phyloP scores from a whole-genome alignment of 2,797 vertebrate species.

The Clarias pachynema region DNA sequence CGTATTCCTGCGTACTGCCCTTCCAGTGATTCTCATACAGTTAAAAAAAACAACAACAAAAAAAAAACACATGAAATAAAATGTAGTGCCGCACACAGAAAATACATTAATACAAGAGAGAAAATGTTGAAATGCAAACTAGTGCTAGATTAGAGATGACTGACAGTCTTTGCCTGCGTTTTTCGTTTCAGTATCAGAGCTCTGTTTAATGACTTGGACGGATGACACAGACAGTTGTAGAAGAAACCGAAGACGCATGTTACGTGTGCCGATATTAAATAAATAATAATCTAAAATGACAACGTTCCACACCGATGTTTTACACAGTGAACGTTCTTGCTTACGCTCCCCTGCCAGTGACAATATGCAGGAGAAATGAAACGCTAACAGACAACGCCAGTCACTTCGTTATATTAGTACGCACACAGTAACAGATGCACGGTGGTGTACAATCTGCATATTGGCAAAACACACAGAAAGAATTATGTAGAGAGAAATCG shows the following conservation, averaged over 20 bases:
- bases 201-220: conserved; percentile 36
- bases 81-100: conserved; percentile 18
- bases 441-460: neutral
- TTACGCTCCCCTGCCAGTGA: conserved; percentile 17
- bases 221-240: conserved; percentile 34
- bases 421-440: conserved; percentile 20
- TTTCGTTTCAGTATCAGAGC: conserved; percentile 6
- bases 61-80: conserved; percentile 1
- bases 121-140: conserved; percentile 21
- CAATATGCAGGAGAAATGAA: conserved; percentile 23
- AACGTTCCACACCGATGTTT: conserved; percentile 22
- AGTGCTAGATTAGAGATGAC: conserved; percentile 36
- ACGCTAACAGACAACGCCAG: conserved; percentile 33
- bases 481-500: neutral
- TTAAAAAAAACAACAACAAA: conserved; percentile 4
- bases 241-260: conserved; percentile 20
- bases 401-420: conserved; percentile 30
- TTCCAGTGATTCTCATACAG: conserved; percentile 46
- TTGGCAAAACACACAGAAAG: conserved; percentile 14
- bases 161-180: neutral
- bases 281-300: conserved; percentile 46
- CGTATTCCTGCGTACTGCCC: neutral
- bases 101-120: conserved; percentile 22
- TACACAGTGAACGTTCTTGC: conserved; percentile 15
- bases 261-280: conserved; percentile 44